Evolutionary conservation across 2,113 vertebrate genomes (phyloP), one percentile per base, ranked within the genome.

Genomic region (Cavia aperea): DNA sequence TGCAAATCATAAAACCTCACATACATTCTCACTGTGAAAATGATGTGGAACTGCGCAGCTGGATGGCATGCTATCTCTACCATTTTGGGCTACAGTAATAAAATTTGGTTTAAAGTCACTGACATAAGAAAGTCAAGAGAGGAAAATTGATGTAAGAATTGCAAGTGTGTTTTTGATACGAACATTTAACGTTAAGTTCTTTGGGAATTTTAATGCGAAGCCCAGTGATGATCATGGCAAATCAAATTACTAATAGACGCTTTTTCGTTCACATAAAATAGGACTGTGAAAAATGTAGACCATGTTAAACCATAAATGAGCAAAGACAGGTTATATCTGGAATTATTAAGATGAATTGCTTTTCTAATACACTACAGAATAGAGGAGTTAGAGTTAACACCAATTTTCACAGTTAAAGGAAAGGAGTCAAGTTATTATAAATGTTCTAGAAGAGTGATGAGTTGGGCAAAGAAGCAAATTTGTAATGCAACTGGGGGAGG

Each of bases 381-480:
- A 73, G 62, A 77, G 66, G 49, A 90, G 39, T 49, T 51, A 5
- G 78, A 92, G 12, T 88, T 84, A 46, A 86, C 83, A 29, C 58
- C 68, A 92, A 33, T 81, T 83, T 90, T 73, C 49, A 87, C 12
- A 79, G 49, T 58, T 63, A 89, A 81, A 89, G 18, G 39, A 88
- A 93, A 92, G 51, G 31, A 75, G 15, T 8, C 31, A 24, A 58
- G 23, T 46, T 86, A 92, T 39, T 54, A 2, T 46, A 89, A 70
- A 87, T 79, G 72, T 89, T 90, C 31, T 56, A 75, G 75, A 83
- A 84, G 84, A 87, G 10, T 73, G 63, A 54, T 92, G 77, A 87
- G 5, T 84, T 90, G 66, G 63, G 19, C 23, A 92, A 92, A 82
- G 56, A 84, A 86, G 56, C 18, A 93, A 58, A 77, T 58, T 58